Percentiles rank a stretch among this genome's conserved stretches.
These are phyloP conservation scores for Zaprionus kolodkinae DNA, from an alignment of 1,140 invertebrate species.

Conservation along the genomic window DNA sequence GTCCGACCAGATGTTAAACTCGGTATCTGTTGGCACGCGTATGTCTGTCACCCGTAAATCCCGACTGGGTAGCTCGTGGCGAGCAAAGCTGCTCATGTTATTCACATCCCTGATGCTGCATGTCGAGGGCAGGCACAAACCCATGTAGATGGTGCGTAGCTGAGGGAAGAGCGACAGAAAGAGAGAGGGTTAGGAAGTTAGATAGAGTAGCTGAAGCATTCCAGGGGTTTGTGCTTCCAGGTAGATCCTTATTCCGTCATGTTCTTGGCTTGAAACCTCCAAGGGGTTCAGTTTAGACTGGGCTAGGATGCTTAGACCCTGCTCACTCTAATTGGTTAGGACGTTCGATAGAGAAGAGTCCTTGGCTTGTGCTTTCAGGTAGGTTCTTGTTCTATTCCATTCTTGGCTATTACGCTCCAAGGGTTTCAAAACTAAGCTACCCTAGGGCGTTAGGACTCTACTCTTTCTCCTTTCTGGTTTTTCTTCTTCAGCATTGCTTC, in stretches of 20 bases:
- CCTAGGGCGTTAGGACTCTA: too few species aligned
- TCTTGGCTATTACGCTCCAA: too few species aligned
- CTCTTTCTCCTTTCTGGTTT: too few species aligned
- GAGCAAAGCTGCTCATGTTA: slow-evolving; percentile 86
- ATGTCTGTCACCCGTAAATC: slow-evolving; percentile 85
- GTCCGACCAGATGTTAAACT: slow-evolving; percentile 88
- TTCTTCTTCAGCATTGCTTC: background rate
- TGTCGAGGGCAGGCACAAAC: slow-evolving; percentile 89
- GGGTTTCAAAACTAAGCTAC: too few species aligned
- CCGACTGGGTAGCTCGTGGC: slow-evolving; percentile 83
- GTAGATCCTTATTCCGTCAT: too few species aligned
- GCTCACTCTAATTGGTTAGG: too few species aligned
- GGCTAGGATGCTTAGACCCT: too few species aligned
- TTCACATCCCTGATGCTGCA: slow-evolving; percentile 88
- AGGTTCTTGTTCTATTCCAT: too few species aligned
- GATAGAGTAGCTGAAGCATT: background rate
- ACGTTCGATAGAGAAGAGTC: too few species aligned
- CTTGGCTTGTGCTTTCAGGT: too few species aligned
- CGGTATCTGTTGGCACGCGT: slow-evolving; percentile 87
- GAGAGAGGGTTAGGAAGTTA: background rate
- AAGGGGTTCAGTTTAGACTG: too few species aligned
- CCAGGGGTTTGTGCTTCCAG: background rate
- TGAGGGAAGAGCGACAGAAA: slow-evolving; percentile 46
- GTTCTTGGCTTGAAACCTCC: too few species aligned
- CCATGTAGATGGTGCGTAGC: slow-evolving; percentile 88